Conservation (phyloP, 2,888 invertebrate species). For the Osmoderma eremita region DNA sequence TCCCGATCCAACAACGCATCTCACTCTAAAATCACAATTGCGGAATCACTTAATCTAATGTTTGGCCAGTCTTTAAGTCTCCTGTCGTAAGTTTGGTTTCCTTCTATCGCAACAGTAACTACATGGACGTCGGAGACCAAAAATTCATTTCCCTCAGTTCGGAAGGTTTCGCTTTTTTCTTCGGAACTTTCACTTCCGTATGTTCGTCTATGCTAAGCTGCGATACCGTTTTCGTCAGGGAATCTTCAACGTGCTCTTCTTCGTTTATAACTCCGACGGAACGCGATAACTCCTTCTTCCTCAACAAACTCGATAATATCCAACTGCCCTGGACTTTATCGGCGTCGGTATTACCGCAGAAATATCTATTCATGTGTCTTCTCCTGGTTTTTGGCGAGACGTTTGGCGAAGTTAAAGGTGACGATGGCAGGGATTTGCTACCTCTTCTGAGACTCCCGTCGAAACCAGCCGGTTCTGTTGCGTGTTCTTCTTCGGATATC, state of each 20-base stretch:
- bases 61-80: not conserved
- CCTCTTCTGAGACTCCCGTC: constrained; percentile 67
- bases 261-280: constrained; percentile 69
- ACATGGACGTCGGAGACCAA: constrained; percentile 88
- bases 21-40: constrained; percentile 26
- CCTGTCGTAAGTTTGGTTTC: not conserved
- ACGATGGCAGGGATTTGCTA: constrained; percentile 77
- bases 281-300: constrained; percentile 67
- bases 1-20: not conserved
- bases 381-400: constrained; percentile 70
- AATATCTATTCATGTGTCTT: constrained; percentile 68
- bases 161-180: constrained; percentile 70
- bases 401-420: constrained; percentile 73
- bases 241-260: constrained; percentile 64
- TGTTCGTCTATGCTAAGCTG: constrained; percentile 47
- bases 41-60: constrained; percentile 8
- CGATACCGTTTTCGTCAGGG: constrained; percentile 45
- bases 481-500: constrained; percentile 36
- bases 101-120: constrained; percentile 50
- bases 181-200: constrained; percentile 59
- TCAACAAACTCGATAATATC: constrained; percentile 74
- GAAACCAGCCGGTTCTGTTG: constrained; percentile 57
- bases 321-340: constrained; percentile 67
- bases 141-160: constrained; percentile 85
- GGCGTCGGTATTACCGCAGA: constrained; percentile 65